These are phyloP conservation scores for Temnothorax curvispinosus DNA, from an alignment of 1,140 invertebrate species.

Conservation along the genomic window DNA sequence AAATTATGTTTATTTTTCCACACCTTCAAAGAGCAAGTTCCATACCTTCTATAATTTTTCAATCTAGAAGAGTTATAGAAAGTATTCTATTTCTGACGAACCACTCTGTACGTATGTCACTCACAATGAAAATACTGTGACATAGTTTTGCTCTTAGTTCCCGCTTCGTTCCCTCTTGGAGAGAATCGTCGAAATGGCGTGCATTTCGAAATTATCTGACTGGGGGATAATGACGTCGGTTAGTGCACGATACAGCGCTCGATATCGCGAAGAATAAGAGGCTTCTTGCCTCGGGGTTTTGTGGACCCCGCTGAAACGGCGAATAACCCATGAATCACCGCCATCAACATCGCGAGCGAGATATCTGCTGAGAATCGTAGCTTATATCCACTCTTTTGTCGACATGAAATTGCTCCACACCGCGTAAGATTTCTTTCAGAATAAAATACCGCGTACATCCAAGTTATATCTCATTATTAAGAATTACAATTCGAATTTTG, in stretches of 20 bases:
- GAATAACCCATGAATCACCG: slow-evolving; percentile 35
- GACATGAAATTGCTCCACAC: neutral
- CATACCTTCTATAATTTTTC: neutral
- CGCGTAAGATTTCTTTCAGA: slow-evolving; percentile 8
- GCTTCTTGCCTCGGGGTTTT: slow-evolving; percentile 21
- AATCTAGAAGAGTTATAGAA: neutral
- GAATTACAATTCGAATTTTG: neutral
- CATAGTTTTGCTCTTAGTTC: slow-evolving; percentile 38
- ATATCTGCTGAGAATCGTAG: slow-evolving; percentile 26
- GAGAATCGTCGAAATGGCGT: slow-evolving; percentile 28
- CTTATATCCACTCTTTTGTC: slow-evolving; percentile 28
- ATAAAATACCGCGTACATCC: neutral
- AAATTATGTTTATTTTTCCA: neutral
- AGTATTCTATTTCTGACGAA: neutral
- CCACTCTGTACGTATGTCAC: neutral
- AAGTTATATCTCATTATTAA: slow-evolving; percentile 22
- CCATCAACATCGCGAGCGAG: slow-evolving; percentile 25
- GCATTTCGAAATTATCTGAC: slow-evolving; percentile 49
- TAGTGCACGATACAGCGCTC: slow-evolving; percentile 12
- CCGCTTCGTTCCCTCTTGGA: neutral
- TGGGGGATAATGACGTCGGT: slow-evolving; percentile 34
- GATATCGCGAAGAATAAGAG: slow-evolving; percentile 36
- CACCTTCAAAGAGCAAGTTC: neutral
- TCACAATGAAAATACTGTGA: slow-evolving; percentile 13
- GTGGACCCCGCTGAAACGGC: slow-evolving; percentile 3